Base-by-base conservation (phyloP, 2,797 vertebrate species). In the Chelon labrosus region DNA sequence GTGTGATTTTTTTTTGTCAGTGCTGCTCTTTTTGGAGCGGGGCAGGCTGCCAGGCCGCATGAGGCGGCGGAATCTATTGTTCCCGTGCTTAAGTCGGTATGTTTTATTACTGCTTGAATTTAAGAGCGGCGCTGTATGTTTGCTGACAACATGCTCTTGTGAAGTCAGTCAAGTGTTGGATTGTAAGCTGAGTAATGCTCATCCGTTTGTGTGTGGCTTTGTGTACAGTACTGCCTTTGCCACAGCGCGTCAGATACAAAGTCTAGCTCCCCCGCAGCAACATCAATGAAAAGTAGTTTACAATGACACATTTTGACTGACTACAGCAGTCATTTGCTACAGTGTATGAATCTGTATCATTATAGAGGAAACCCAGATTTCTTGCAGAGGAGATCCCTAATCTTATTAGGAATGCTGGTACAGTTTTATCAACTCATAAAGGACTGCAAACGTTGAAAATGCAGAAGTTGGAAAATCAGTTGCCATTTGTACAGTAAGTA, bases 371-470 rank as follows among this genome's bases (percentile, higher is more conserved):
- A 84, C 70, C 14, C 66, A 75, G 77, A 77, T 79, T 68, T 81
- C 75, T 79, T 80, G 62, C 70, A 75, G 70, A 77, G 37, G 66
- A 82, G 56, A 79, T 76, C 52, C 66, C 68, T 82, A 83, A 90
- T 87, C 80, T 80, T 65, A 80, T 86, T 79, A 85, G 56, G 47
- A 79, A 81, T 46, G 59, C 77, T 80, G 84, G 58, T 63, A 75
- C 25, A 70, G 13, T 75, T 82, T 64, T 59, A 49, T 59, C 65
- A 2, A 35, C 37, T 65, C 82, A 72, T 77, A 19, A 46, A 27
- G 69, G 51, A 72, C 57, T 66, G 19, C 55, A 13, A 65, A 53
- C 39, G 25, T 2, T 41, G 17, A 62, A 53, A 25, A 68, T 42
- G 9, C 2, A 68, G 6, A 14, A 61, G 57, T 10, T 47, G 39